Conservation (phyloP, 2,113 vertebrate species). For the Rattus norvegicus region DNA sequence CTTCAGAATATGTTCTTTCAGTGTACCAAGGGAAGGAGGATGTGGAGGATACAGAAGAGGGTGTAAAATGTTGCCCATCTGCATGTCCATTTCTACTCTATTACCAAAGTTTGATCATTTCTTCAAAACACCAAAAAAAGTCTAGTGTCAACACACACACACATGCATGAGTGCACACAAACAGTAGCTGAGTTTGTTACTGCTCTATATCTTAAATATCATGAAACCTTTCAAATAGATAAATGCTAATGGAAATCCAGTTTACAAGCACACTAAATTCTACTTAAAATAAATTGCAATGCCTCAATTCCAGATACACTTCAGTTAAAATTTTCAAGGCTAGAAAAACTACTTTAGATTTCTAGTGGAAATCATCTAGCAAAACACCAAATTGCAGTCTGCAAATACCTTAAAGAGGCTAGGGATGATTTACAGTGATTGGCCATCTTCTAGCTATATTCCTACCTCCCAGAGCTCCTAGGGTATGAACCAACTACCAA, state of each 20-base stretch:
- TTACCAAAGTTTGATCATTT: background rate
- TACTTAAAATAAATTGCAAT: slow-evolving; percentile 41
- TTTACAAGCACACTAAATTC: slow-evolving; percentile 26
- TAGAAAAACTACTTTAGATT: slow-evolving; percentile 29
- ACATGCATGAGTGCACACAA: background rate
- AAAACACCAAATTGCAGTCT: background rate
- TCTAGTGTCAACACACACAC: background rate
- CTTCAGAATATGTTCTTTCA: slow-evolving; percentile 38
- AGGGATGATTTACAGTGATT: background rate
- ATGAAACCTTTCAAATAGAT: background rate
- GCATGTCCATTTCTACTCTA: background rate
- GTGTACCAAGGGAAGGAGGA: background rate
- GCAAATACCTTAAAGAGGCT: background rate
- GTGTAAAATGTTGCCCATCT: background rate
- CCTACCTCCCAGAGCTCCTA: too few relatives aligned
- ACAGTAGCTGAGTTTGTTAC: background rate
- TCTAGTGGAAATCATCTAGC: background rate
- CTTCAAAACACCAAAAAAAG: background rate
- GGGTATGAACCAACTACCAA: too few relatives aligned
- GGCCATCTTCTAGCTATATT: background rate
- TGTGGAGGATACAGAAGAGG: background rate
- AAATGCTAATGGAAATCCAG: slow-evolving; percentile 22
- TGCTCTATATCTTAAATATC: background rate
- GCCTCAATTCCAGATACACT: slow-evolving; percentile 12
- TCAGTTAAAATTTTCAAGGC: background rate